Base-by-base conservation (phyloP, 2,113 vertebrate species). In the Gambusia holbrooki region DNA sequence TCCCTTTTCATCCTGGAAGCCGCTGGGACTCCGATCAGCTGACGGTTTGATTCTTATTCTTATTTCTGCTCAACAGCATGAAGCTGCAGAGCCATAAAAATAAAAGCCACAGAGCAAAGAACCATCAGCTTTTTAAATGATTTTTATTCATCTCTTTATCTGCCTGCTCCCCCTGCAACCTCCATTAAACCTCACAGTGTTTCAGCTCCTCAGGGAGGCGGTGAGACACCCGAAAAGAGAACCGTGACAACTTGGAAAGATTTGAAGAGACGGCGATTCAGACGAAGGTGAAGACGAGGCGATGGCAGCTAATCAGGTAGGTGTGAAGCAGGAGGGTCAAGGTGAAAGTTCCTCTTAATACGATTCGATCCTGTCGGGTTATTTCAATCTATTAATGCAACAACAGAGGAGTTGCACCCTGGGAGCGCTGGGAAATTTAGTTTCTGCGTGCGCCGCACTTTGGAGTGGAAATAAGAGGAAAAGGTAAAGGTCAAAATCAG, bases 261-360 rank as follows among this genome's bases (percentile, higher is more conserved):
- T 14, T 17, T 4, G 8, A 19, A 19, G 27, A 74, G 48, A 80
- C 75, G 35, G 67, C 62, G 66, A 22, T n/a, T 28, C 29, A 2
- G 8, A 32, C 14, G 27, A 6, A 65, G 35, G 63, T 1, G 60
- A 76, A 61, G 60, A 60, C 14, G 45, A 17, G 76, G 89, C 81
- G 91, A 84, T 91, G 92, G 88, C 90, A 91, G 90, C 45, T 90
- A 87, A 90, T 92, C 89, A 81, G 66, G 61, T 64, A 67, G 79
- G 82, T 88, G 88, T 80, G 71, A 79, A 81, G 72, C 30, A 80
- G 71, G 29, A 79, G 63, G 77, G 76, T 77, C 69, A 85, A 90
- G 83, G 72, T 87, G 71, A 87, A 51, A 13, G 14, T 81, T 85
- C 61, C 63, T 67, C 70, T 72, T 67, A 73, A 81, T 32, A 37